Evolutionary conservation across 2,888 invertebrate genomes (phyloP).

Genomic region (Archaeoteleia sp.): DNA sequence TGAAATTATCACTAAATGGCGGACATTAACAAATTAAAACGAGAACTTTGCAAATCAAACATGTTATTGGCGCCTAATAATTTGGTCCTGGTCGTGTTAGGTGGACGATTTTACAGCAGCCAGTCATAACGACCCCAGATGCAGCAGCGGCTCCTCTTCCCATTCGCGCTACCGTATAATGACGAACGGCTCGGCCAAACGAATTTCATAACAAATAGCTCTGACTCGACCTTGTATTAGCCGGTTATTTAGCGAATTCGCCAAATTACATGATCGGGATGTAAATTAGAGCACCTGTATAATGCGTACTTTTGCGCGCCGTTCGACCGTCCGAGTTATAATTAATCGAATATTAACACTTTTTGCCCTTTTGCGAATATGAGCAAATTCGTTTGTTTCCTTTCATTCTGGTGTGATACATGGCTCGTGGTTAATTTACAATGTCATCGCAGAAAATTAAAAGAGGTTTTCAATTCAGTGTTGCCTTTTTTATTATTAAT

Average conservation of each 20-base stretch:
- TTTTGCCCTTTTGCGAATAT: conserved; percentile 16
- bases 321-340: conserved; percentile 26
- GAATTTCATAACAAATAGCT: conserved; percentile 49
- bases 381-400: background rate
- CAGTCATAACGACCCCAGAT: conserved; percentile 40
- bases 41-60: conserved; percentile 44
- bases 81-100: conserved; percentile 44
- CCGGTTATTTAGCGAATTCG: conserved; percentile 47
- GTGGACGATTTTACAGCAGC: conserved; percentile 41
- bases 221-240: conserved; percentile 32
- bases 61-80: conserved; percentile 52
- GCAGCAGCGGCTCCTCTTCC: conserved; percentile 13
- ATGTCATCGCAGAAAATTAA: too few species aligned
- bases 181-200: conserved; percentile 27
- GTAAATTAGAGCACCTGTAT: conserved; percentile 42
- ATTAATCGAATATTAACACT: conserved; percentile 33
- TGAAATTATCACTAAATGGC: conserved; percentile 47
- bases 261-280: conserved; percentile 47
- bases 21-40: conserved; percentile 48
- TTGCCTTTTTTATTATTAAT: too few species aligned
- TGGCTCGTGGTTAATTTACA: too few species aligned
- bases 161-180: conserved; percentile 41
- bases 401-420: background rate
- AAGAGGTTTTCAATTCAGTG: too few species aligned
- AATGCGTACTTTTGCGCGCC: conserved; percentile 14